Evolutionary conservation across 2,888 invertebrate species (phyloP), one percentile per base, ranked within the genome.

Genomic region (Drosophila mercatorum): DNA sequence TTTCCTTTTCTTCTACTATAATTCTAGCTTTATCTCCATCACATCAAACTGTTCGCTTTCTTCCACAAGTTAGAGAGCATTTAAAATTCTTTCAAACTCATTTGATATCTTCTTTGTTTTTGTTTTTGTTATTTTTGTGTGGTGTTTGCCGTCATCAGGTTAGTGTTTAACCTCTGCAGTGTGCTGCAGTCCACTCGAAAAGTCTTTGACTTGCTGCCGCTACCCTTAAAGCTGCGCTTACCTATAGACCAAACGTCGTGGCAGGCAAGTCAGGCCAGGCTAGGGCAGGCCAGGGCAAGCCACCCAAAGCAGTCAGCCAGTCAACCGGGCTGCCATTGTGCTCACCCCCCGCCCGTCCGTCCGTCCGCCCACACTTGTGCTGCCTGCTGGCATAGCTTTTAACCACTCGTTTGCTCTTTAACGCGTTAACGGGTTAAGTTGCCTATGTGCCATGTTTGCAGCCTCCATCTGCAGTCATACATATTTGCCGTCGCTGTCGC

Each of bases 351-450:
- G 28, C 28, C 28, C 28, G 4, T 5, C 28, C 28, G 4, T 5
- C 28, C 22, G 22, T 22, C 22, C 22, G n/a, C 34, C 41, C 41
- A n/a, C 52, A 5, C 43, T 7, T n/a, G 46, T 49, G 34, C 62
- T 68, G 53, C 57, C 58, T 62, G 62, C 65, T 64, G 73, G 77
- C 81, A 63, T 63, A 63, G 76, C 87, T 81, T 80, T 85, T 89
- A 87, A 78, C 75, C 87, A 89, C 87, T 85, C 87, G 80, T 78
- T 87, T 74, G 87, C 87, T 89, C 84, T 89, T 89, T 87, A 85
- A 85, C 89, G 89, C 89, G 84, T 87, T 89, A 85, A 81, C 85
- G 84, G 89, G 88, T 81, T 89, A 87, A 87, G 85, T 84, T 87
- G 84, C 81, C 87, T 75, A 81, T 89, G 73, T 83, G 78, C 68